Base-by-base conservation (phyloP, 1,140 invertebrate genomes). In the Trypoxylus dichotomus region DNA sequence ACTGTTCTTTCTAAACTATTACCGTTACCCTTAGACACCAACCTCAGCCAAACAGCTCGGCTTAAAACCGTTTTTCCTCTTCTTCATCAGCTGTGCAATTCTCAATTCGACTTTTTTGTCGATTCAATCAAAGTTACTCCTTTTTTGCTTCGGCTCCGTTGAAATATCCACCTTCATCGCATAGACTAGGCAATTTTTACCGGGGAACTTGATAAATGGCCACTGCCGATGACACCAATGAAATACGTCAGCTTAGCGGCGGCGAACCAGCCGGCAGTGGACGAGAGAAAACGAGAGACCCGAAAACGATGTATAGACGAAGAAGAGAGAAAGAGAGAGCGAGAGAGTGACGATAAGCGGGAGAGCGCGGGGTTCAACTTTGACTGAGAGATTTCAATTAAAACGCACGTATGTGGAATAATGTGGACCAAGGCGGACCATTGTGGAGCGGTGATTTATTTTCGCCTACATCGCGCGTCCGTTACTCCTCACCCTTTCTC, bases 371-470 rank as follows among this genome's bases (percentile, higher is more conserved):
- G 60, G 60, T 27, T 47, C 60, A 63, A 74, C 78, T 82, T 77
- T 82, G 81, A 84, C 83, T 81, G 81, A 83, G 83, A 83, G 82
- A 84, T 84, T 85, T 85, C 84, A 85, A 85, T 85, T 85, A 85
- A 85, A 85, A 85, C 83, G 81, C 83, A 84, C 84, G 84, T 85
- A 83, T 81, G 84, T 81, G 84, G 84, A 85, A 85, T 85, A 85
- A 85, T 83, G 79, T 79, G 84, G 42, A 77, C 60, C 60, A 63
- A 63, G 76, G 58, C 76, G 47, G 58, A 68, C 76, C 54, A 76
- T 76, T 76, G 27, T 71, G 47, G 37, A 37, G n/a, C 19, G 60
- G 21, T 63, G 60, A 63, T 63, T 63, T 63, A 63, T 63, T 63
- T 63, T 63, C 60, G 25, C 60, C 60, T 27, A 25, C 60, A 13